Base-by-base conservation (phyloP, 2,888 invertebrate species). In the Hydroisotoma schaefferi region DNA sequence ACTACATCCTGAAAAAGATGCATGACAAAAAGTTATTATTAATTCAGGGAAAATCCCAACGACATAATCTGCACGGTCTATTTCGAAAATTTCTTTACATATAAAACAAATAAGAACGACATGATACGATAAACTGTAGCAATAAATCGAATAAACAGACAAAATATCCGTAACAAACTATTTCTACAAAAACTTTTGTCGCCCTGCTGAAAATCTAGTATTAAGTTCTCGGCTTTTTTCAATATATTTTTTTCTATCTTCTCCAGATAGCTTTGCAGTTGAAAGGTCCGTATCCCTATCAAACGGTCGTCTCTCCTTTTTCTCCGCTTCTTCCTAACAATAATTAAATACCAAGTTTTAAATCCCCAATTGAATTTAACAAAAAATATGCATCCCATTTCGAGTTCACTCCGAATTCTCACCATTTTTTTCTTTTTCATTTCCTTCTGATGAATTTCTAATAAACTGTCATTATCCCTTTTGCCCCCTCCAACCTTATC, bases 181-280 rank as follows among this genome's bases (percentile, higher is more conserved):
- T n/a, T n/a, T n/a, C n/a, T 63, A 68, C 27, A 68, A 56, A 55
- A 64, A 68, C 43, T 68, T 68, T 57, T 59, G 54, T 22, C 62
- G 64, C n/a, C 68, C 68, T 27, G 57, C 55, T n/a, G 55, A 51
- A 57, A 68, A 68, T 46, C 63, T 54, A 18, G 57, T 53, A 33
- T 60, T 57, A 1, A 68, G 53, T 48, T 68, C 68, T 23, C 55
- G 54, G 33, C 63, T 65, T 52, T 68, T 68, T 40, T 68, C 55
- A 49, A 68, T 66, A 22, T 66, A 68, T 44, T 68, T 68, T 23
- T 63, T 55, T 26, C 57, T 57, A 23, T 65, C 68, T 1, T 38
- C 58, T 8, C 37, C 28, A 15, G 61, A 59, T 18, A 66, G 12
- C 10, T 64, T 61, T 22, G 61, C 28, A 29, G 64, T 55, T 48